Conservation (phyloP, 2,888 invertebrate species). For the Microplitis deprimator region DNA sequence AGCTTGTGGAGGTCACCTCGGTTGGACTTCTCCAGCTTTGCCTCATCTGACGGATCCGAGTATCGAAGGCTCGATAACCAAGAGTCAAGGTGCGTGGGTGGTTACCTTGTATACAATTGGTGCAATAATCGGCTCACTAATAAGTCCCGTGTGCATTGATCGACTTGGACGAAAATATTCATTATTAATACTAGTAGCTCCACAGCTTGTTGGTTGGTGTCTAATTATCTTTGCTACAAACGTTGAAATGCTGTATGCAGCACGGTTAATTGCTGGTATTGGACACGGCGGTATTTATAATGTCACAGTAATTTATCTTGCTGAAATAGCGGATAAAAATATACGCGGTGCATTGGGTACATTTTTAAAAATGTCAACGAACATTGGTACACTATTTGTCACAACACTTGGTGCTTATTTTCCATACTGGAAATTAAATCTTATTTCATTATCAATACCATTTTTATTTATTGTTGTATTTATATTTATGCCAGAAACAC, state of each 20-base stretch:
- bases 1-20: constrained; percentile 61
- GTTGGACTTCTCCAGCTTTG: constrained; percentile 65
- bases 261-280: constrained; percentile 71
- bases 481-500: constrained; percentile 79
- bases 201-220: constrained; percentile 61
- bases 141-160: constrained; percentile 59
- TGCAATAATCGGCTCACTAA: constrained; percentile 58
- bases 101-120: constrained; percentile 62
- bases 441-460: constrained; percentile 74
- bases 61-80: constrained; percentile 58
- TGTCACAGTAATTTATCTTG: constrained; percentile 75
- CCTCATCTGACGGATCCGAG: constrained; percentile 57
- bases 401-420: constrained; percentile 70
- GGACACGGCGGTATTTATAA: constrained; percentile 72
- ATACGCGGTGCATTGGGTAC: constrained; percentile 75
- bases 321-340: constrained; percentile 75
- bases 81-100: constrained; percentile 62
- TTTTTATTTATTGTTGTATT: constrained; percentile 75
- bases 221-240: constrained; percentile 58
- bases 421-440: constrained; percentile 72
- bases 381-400: constrained; percentile 67
- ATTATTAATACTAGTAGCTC: constrained; percentile 59
- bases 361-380: constrained; percentile 73
- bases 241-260: constrained; percentile 64
- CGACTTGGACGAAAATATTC: constrained; percentile 62